These are phyloP conservation scores for Mythimna albipuncta DNA, from an alignment of 2,888 invertebrate genomes.

Conservation along the genomic window DNA sequence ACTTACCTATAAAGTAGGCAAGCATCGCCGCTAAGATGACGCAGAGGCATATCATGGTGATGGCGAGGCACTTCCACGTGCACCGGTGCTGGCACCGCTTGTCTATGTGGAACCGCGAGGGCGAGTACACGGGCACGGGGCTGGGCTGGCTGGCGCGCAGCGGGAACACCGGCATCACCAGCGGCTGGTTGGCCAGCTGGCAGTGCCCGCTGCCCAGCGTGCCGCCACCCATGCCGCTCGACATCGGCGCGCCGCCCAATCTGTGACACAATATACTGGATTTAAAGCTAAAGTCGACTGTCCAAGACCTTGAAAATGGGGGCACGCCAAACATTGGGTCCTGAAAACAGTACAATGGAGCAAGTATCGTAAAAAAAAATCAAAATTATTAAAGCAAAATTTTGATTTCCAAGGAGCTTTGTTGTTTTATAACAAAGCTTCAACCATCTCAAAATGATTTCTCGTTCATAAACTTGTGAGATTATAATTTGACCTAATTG, in stretches of 20 bases:
- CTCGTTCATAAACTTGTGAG: background rate
- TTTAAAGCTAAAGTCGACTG: slow-evolving; percentile 59
- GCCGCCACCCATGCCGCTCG: slow-evolving; percentile 91
- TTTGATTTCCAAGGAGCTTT: slow-evolving; percentile 18
- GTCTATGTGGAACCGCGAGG: slow-evolving; percentile 98
- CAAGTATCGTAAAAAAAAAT: background rate
- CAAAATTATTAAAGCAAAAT: background rate
- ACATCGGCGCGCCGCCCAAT: slow-evolving; percentile 90
- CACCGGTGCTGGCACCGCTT: slow-evolving; percentile 98
- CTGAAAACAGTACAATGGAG: background rate
- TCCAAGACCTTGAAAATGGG: slow-evolving; percentile 56
- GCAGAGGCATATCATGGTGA: slow-evolving; percentile 97
- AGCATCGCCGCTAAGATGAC: slow-evolving; percentile 98
- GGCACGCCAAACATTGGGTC: background rate
- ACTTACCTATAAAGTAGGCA: slow-evolving; percentile 98
- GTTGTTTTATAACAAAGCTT: background rate
- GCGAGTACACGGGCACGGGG: slow-evolving; percentile 94
- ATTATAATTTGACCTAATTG: slow-evolving; percentile 6
- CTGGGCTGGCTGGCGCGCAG: slow-evolving; percentile 96
- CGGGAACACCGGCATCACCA: slow-evolving; percentile 97
- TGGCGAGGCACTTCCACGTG: slow-evolving; percentile 99
- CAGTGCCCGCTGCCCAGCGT: slow-evolving; percentile 92
- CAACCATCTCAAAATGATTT: background rate
- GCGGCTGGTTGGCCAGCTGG: slow-evolving; percentile 93
- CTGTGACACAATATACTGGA: slow-evolving; percentile 77